Evolutionary conservation across 2,797 vertebrate genomes (phyloP).

Genomic region (Cossypha heuglini): DNA sequence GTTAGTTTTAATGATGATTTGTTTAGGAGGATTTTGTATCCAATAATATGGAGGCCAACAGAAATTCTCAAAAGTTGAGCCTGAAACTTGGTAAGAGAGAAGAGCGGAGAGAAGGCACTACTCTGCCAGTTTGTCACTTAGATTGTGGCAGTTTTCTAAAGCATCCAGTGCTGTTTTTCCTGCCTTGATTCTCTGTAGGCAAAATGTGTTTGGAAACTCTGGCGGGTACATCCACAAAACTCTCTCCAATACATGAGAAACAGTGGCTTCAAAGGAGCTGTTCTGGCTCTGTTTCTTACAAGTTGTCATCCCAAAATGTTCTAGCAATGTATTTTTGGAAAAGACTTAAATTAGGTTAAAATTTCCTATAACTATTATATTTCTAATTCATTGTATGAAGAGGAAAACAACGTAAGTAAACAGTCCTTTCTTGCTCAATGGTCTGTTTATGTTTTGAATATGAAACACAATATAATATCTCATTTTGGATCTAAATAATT

Average conservation of each 20-base stretch:
- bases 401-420: slow-evolving; percentile 61
- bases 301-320: slow-evolving; percentile 31
- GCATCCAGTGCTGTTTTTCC: not conserved
- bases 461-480: slow-evolving; percentile 54
- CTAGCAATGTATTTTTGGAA: slow-evolving; percentile 46
- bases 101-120: not conserved
- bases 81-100: not conserved
- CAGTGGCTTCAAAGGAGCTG: slow-evolving; percentile 5
- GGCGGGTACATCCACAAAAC: not conserved
- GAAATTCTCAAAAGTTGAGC: not conserved
- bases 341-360: slow-evolving; percentile 62
- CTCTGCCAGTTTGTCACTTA: not conserved
- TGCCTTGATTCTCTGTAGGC: not conserved
- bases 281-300: slow-evolving; percentile 20
- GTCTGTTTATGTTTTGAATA: slow-evolving; percentile 61
- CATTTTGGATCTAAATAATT: slow-evolving; percentile 52
- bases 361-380: slow-evolving; percentile 60
- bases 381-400: slow-evolving; percentile 58
- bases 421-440: slow-evolving; percentile 58
- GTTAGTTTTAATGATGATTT: not conserved
- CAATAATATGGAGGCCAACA: not conserved
- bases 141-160: not conserved
- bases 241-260: not conserved
- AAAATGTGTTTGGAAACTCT: not conserved
- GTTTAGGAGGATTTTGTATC: not conserved